Conservation (phyloP, 92 coral and sea anemone species). For the Diadumene lineata region DNA sequence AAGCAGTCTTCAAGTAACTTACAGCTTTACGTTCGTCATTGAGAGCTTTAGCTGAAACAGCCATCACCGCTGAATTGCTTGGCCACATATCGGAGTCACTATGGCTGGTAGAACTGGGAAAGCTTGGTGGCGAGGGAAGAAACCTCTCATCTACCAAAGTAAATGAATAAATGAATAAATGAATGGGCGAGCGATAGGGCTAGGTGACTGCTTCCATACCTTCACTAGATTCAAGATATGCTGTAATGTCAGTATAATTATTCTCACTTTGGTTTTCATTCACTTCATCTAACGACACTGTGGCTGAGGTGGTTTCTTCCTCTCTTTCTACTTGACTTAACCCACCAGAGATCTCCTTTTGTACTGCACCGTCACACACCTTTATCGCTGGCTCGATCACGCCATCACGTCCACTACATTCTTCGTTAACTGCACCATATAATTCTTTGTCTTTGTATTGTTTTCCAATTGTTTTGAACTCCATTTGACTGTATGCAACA, state of each 20-base stretch:
- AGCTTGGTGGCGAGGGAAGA: background rate
- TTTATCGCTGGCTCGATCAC: too few relatives aligned
- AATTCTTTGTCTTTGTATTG: background rate
- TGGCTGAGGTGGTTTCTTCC: too few relatives aligned
- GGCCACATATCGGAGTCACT: conserved; percentile 6
- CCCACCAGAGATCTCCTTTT: too few relatives aligned
- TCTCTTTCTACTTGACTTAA: too few relatives aligned
- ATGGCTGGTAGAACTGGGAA: background rate
- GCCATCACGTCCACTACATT: background rate
- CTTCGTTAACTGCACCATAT: background rate
- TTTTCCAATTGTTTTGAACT: background rate
- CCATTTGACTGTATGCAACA: too few relatives aligned
- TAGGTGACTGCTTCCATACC: conserved; percentile 2
- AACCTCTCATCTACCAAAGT: background rate
- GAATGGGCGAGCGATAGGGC: too few relatives aligned
- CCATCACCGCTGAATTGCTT: too few relatives aligned
- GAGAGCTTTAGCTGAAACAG: background rate
- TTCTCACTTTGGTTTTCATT: too few relatives aligned
- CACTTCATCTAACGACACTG: background rate
- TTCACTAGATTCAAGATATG: conserved; percentile 10
- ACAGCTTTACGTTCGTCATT: background rate
- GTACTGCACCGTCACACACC: too few relatives aligned
- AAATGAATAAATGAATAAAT: background rate
- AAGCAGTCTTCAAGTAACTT: background rate
- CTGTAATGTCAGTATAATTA: conserved; percentile 4